Evolutionary conservation across 2,797 vertebrate species (phyloP), one percentile per base, ranked within the genome.

Genomic region (Cyclura pinguis): DNA sequence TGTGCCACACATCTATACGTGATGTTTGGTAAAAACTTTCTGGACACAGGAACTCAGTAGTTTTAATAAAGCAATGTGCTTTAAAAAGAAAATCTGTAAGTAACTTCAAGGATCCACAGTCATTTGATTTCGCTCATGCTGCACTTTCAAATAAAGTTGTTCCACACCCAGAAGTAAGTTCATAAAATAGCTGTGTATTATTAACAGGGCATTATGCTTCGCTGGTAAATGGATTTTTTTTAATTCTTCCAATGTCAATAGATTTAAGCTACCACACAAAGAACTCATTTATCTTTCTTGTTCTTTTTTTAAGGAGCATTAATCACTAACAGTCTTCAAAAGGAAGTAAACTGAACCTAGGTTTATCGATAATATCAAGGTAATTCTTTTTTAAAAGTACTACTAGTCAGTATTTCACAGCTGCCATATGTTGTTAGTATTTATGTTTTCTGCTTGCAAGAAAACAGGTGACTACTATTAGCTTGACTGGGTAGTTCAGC

Each of bases 271-370:
- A 62, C 77, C 62, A 72, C 47, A 72, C 78, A 81, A 69, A 64
- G 42, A 80, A 52, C 62, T 88, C 47, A 88, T 81, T 80, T 72
- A 72, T 81, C 47, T 80, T 88, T 55, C 32, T 69, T n/a, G 42
- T 50, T 88, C 29, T 24, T 81, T 80, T 80, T 42, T 80, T 80
- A 87, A 64, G 29, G 62, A 72, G 80, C 77, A 88, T 88, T 88
- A 81, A 88, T 81, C 77, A 88, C 16, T 69, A 80, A n/a, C 2
- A 81, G 77, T 29, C 77, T 47, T n/a, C 42, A 80, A 80, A 87
- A 67, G 32, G 24, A 85, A 80, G 73, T 62, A 80, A 69, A 78
- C 64, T 69, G 38, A 85, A n/a, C 55, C 73, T 80, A 77, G 42
- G 50, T 16, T 80, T 69, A 78, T 62, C 14, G 74, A 47, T 81